phyloP scores from a whole-genome alignment of 2,888 invertebrate species.

The Acrocera orbiculus region DNA sequence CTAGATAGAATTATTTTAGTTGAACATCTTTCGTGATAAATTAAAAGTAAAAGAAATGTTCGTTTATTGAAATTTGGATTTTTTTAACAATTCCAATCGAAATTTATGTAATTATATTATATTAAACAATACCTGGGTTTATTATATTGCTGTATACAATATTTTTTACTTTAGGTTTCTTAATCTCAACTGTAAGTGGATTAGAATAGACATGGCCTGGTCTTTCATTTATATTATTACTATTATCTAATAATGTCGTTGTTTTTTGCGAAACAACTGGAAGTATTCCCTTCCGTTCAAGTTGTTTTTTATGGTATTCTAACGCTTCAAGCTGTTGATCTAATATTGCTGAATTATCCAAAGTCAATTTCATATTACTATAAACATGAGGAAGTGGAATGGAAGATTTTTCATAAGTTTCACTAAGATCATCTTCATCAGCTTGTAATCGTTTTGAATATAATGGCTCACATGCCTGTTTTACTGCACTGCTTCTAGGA shows the following conservation, averaged over 20 bases:
- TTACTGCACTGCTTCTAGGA: conserved; percentile 57
- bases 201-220: too few relatives aligned
- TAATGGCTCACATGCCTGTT: conserved; percentile 51
- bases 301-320: conserved; percentile 30
- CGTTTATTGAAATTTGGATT: too few relatives aligned
- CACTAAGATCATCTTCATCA: neutral
- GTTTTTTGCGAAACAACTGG: too few relatives aligned
- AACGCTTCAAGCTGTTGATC: conserved; percentile 29
- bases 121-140: conserved; percentile 1
- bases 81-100: conserved; percentile 11
- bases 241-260: too few relatives aligned
- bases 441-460: conserved; percentile 42
- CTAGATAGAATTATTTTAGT: too few relatives aligned
- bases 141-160: conserved; percentile 43
- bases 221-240: too few relatives aligned
- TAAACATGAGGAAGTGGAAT: conserved; percentile 7
- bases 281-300: conserved; percentile 23
- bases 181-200: too few relatives aligned
- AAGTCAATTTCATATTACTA: conserved; percentile 20
- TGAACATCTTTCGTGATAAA: too few relatives aligned
- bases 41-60: too few relatives aligned
- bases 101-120: neutral
- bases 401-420: neutral
- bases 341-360: conserved; percentile 27
- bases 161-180: too few relatives aligned